phyloP scores from a whole-genome alignment of 2,888 invertebrate genomes.

The Harmothoe impar region DNA sequence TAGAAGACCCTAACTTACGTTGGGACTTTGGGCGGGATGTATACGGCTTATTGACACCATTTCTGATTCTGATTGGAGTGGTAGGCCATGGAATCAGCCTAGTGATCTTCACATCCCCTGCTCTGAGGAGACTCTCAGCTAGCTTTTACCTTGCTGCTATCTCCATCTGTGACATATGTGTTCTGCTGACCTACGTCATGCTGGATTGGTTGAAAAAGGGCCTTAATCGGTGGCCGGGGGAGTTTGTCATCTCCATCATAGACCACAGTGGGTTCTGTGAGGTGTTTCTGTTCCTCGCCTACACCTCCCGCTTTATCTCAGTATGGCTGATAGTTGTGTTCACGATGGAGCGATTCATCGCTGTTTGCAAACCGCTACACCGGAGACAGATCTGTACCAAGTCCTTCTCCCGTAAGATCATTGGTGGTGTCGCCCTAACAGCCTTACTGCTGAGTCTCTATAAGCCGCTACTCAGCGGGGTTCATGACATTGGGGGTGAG shows the following conservation, averaged over 20 bases:
- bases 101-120: constrained; percentile 89
- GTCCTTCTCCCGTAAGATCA: constrained; percentile 74
- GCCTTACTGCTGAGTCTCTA: constrained; percentile 74
- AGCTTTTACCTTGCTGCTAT: constrained; percentile 91
- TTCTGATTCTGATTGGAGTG: constrained; percentile 57
- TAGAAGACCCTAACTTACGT: background rate
- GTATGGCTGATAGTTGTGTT: constrained; percentile 81
- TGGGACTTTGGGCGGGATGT: constrained; percentile 1
- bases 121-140: constrained; percentile 88
- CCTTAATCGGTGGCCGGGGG: constrained; percentile 72
- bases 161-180: constrained; percentile 90
- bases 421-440: constrained; percentile 72
- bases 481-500: constrained; percentile 44
- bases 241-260: constrained; percentile 75
- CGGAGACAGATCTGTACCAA: constrained; percentile 76
- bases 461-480: constrained; percentile 76
- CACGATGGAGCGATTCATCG: constrained; percentile 78
- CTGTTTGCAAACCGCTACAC: constrained; percentile 79
- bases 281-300: constrained; percentile 88
- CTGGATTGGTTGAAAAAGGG: constrained; percentile 80
- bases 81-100: constrained; percentile 64
- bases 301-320: constrained; percentile 78
- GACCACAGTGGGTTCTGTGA: constrained; percentile 87
- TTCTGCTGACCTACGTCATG: constrained; percentile 86
- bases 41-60: constrained; percentile 56